Conservation (phyloP, 2,113 vertebrate genomes). For the Turdus rufiventris region DNA sequence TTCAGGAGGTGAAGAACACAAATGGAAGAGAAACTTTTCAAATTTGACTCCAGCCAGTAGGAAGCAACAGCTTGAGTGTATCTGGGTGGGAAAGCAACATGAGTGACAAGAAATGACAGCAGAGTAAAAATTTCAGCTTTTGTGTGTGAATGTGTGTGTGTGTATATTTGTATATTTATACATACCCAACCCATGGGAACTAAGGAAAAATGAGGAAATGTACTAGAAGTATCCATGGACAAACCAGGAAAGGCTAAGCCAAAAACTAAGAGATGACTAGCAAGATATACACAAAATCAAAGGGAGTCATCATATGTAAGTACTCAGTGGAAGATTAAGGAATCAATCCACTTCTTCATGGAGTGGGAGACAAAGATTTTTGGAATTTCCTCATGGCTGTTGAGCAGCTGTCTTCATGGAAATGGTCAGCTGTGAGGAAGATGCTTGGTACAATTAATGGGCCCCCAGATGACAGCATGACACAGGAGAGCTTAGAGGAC, state of each 20-base stretch:
- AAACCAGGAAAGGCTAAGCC: neutral
- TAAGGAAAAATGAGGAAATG: neutral
- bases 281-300: neutral
- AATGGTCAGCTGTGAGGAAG: neutral
- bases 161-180: rapidly evolving
- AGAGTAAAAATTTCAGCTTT: neutral
- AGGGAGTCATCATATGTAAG: neutral
- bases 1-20: neutral
- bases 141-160: rapidly evolving
- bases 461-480: neutral
- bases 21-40: neutral
- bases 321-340: neutral
- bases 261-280: neutral
- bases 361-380: neutral
- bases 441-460: neutral
- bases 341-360: neutral
- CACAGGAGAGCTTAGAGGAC: neutral
- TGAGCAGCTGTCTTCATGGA: neutral
- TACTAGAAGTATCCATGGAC: neutral
- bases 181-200: neutral
- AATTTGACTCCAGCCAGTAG: neutral
- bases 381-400: neutral
- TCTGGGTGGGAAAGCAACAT: neutral
- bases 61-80: neutral
- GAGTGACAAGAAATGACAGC: neutral